Evolutionary conservation across 2,113 vertebrate species (phyloP).

Genomic region (Raja brachyura): DNA sequence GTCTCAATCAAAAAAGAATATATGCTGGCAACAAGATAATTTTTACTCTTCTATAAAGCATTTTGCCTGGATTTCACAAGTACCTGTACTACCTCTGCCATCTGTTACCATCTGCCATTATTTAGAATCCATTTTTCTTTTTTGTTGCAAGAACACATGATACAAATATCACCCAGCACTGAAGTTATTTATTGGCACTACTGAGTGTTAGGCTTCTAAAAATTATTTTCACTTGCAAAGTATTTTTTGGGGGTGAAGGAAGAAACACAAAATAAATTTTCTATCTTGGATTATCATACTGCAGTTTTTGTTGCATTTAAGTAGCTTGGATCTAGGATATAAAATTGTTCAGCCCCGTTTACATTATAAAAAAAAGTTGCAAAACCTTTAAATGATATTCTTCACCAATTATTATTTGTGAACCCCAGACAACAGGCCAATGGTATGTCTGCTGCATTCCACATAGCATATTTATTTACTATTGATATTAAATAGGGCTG

Average conservation of each 20-base stretch:
- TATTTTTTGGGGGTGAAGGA: too few species aligned
- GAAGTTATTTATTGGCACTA: constrained; percentile 95
- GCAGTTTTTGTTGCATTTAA: not conserved
- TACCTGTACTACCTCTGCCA: constrained; percentile 99
- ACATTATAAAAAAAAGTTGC: not conserved
- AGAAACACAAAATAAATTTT: not conserved
- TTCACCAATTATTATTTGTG: not conserved
- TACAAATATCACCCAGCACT: constrained; percentile 99
- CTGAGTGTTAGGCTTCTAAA: constrained; percentile 63
- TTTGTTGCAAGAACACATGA: constrained; percentile 84
- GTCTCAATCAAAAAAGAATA: constrained; percentile 23
- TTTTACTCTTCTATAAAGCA: constrained; percentile 91
- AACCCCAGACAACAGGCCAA: not conserved
- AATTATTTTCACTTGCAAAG: not conserved
- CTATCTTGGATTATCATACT: not conserved
- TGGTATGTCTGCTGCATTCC: not conserved
- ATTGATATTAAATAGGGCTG: not conserved
- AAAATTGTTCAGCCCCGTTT: not conserved
- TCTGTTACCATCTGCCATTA: constrained; percentile 99
- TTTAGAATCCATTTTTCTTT: constrained; percentile 96
- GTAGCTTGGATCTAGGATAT: not conserved
- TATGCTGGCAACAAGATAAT: constrained; percentile 68
- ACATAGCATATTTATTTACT: not conserved
- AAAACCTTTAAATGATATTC: not conserved
- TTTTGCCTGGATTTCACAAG: constrained; percentile 92